phyloP scores from a whole-genome alignment of 2,888 invertebrate genomes.

The Cistogaster globosa region DNA sequence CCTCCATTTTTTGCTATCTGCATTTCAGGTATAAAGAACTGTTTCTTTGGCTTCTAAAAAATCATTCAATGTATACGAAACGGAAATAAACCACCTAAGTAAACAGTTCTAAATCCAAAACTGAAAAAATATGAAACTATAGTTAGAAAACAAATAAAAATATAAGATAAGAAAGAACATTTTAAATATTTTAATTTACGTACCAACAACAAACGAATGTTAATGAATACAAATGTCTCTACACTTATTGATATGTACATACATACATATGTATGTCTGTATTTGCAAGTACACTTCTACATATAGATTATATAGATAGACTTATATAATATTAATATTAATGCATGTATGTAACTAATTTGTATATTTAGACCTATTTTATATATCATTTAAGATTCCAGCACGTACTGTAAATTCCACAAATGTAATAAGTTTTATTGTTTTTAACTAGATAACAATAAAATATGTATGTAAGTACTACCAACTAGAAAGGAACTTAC shows the following conservation, averaged over 20 bases:
- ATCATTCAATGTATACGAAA: slow-evolving; percentile 73
- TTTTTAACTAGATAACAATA: slow-evolving; percentile 5
- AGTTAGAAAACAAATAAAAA: slow-evolving; percentile 65
- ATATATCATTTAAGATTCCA: neutral
- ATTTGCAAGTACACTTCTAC: too few species aligned
- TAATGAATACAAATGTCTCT: neutral
- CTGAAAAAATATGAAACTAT: slow-evolving; percentile 44
- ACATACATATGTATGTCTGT: too few species aligned
- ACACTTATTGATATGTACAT: neutral
- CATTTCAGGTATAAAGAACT: too few species aligned
- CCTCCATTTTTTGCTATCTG: too few species aligned
- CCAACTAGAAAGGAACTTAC: slow-evolving; percentile 42
- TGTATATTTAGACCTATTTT: too few species aligned
- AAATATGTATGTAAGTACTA: slow-evolving; percentile 19
- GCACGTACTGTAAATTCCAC: neutral
- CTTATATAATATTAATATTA: too few species aligned
- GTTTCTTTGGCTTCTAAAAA: slow-evolving; percentile 56
- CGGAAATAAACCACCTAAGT: slow-evolving; percentile 81
- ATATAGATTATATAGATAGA: too few species aligned
- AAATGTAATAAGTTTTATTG: slow-evolving; percentile 18
- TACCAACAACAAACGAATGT: neutral
- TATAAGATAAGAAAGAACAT: slow-evolving; percentile 44
- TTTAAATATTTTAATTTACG: too few species aligned
- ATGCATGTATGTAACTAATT: too few species aligned
- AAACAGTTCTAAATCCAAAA: slow-evolving; percentile 74